Base-by-base conservation (phyloP, 2,797 vertebrate genomes). In the Rhabdomys pumilio region DNA sequence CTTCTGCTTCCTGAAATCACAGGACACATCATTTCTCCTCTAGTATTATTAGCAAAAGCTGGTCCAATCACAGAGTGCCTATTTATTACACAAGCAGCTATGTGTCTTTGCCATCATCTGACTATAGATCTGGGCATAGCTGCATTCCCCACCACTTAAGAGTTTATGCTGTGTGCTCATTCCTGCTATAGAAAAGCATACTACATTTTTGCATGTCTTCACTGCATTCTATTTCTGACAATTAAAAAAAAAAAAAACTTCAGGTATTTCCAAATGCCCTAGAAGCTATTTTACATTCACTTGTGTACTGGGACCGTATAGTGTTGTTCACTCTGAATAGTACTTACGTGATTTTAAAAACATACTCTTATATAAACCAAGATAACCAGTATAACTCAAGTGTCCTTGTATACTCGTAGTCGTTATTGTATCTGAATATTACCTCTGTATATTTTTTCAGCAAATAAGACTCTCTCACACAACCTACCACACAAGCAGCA, bases 341-440 rank as follows among this genome's bases (percentile, higher is more conserved):
- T 89, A 73, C 47, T 84, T 61, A 87, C n/a, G 69, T 9, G 87
- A 57, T 82, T 91, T 92, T 81, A 53, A 85, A 97, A 91, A 89
- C 34, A 84, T 20, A 41, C 34, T 12, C 24, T 72, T 91, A 44
- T 9, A 11, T 44, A 92, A 82, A 53, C 67, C 34, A 22, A 65
- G 44, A 44, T 50, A 55, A 91, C 55, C 2, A 4, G 20, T 41
- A 29, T 76, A 65, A 85, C 81, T 61, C 41, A 81, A 89, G 44
- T 88, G 59, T 86, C 92, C 67, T 44, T 86, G 2, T 1, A 82
- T 13, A 80, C 19, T 31, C n/a, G 13, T n/a, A 59, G 81, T 55
- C n/a, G 11, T 91, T 69, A 77, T 9, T 84, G 5, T 55, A 72
- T 91, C 65, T 94, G 31, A 6, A 29, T 65, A 93, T 34, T 63